Base-by-base conservation (phyloP, 2,888 invertebrate genomes). In the Nymphalis urticae region DNA sequence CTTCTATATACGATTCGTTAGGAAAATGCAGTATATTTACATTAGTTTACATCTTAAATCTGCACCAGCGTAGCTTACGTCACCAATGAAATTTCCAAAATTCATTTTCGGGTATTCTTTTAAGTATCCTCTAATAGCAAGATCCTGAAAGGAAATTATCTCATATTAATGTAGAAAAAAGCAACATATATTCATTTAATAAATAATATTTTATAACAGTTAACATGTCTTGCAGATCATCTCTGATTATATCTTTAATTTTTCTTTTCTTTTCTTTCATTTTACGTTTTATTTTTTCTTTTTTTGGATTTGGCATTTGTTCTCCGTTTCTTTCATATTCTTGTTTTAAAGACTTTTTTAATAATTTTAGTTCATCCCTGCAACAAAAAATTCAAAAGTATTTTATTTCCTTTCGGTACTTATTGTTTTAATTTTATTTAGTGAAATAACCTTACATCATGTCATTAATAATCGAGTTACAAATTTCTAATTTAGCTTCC, bases 1-100 rank as follows among this genome's bases (percentile, higher is more conserved):
- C 10, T 42, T 42, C 10, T 10, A 2, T 10, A 1, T 42, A 42
- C 42, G 3, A 42, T 42, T 13, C 4, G 21, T 24, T 10, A 16
- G 13, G 17, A 9, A n/a, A 32, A n/a, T 16, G 19, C 2, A 51
- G 13, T 51, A 21, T 48, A 13, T 82, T 81, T 75, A 90, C 90
- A 71, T 63, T 36, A 82, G 81, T 50, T 76, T 73, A 64, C 84
- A 85, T 19, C 88, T 84, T 6, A 84, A 68, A 65, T 85, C 84
- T n/a, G 86, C 85, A 24, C 89, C 90, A 32, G 79, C 83, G 64
- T 84, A 89, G 69, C 90, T 89, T 16, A 82, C 77, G 66, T 90
- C 90, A 8, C 89, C 90, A 16, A 82, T 71, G 64, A 86, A 90
- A 21, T 88, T 84, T 68, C 80, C 73, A 1, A 90, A 73, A 66